Evolutionary conservation across 2,113 vertebrate genomes (phyloP).

Genomic region (Ptyas mucosa): DNA sequence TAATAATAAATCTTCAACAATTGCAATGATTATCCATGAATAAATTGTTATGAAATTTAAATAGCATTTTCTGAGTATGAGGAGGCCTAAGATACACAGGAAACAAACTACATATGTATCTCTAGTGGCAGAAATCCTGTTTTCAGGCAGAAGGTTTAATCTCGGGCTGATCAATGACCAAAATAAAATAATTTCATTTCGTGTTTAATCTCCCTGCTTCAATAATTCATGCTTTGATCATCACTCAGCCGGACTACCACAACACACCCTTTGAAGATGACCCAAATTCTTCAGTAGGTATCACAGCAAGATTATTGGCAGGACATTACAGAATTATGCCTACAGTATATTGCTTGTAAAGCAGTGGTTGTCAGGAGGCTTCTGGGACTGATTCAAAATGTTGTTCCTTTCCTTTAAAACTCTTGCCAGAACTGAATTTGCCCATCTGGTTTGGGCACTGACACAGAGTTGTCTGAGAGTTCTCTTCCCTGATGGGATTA

Average conservation of each 20-base stretch:
- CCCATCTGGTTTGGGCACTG: neutral
- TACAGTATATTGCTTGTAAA: neutral
- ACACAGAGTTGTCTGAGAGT: neutral
- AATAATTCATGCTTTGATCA: neutral
- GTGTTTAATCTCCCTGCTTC: neutral
- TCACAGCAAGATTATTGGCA: neutral
- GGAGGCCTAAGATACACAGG: neutral
- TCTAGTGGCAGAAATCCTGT: neutral
- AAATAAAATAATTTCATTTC: neutral
- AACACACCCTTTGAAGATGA: neutral
- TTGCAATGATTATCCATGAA: neutral
- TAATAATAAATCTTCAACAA: neutral
- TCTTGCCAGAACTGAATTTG: neutral
- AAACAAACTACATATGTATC: neutral
- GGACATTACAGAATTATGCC: neutral
- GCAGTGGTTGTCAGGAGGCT: neutral
- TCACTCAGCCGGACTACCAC: neutral
- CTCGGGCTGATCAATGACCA: neutral
- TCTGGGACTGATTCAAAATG: neutral
- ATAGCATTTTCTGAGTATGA: neutral
- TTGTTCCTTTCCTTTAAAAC: neutral
- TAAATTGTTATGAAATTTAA: neutral
- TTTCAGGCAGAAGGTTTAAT: neutral
- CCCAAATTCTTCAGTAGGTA: neutral
- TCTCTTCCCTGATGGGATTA: neutral